These are phyloP conservation scores for Aurelia sp. DNA, from an alignment of 30 jellyfish, hydroid and myxozoan species.

Conservation along the genomic window DNA sequence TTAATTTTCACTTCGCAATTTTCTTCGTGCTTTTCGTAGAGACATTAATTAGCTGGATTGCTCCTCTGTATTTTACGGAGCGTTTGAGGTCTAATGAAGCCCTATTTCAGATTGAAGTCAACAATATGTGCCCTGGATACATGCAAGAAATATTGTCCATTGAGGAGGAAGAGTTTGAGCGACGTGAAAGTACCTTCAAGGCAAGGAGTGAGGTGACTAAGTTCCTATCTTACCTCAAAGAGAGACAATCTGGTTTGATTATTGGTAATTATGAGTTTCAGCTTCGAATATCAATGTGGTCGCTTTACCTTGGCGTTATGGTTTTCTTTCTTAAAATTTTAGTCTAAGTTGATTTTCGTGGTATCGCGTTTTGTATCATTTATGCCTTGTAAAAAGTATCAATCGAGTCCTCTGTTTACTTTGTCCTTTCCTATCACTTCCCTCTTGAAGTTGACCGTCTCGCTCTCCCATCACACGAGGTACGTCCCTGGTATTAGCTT, in stretches of 20 bases:
- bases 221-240: slow-evolving; percentile 42
- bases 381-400: no score
- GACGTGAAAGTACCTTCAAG: background rate
- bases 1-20: background rate
- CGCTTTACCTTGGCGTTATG: slow-evolving; percentile 41
- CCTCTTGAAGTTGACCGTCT: no score
- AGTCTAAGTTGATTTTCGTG: no score
- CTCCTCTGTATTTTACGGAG: slow-evolving; percentile 51
- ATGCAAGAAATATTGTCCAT: background rate
- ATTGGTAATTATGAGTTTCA: slow-evolving; percentile 62
- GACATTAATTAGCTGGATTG: slow-evolving; percentile 12
- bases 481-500: no score
- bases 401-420: no score
- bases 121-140: slow-evolving; percentile 38
- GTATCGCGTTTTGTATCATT: no score
- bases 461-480: no score
- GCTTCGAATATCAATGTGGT: slow-evolving; percentile 39
- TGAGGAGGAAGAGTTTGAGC: background rate
- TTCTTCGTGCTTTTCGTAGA: background rate
- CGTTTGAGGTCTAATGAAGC: slow-evolving; percentile 31
- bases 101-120: slow-evolving; percentile 14
- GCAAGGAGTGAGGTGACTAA: slow-evolving; percentile 45
- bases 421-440: no score
- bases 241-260: slow-evolving; percentile 56
- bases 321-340: slow-evolving; percentile 24